A percentile compares a stretch with the other conserved stretches of the same genome.
These are phyloP conservation scores for Melopsittacus undulatus DNA, from an alignment of 2,797 vertebrate genomes.

Conservation along the genomic window DNA sequence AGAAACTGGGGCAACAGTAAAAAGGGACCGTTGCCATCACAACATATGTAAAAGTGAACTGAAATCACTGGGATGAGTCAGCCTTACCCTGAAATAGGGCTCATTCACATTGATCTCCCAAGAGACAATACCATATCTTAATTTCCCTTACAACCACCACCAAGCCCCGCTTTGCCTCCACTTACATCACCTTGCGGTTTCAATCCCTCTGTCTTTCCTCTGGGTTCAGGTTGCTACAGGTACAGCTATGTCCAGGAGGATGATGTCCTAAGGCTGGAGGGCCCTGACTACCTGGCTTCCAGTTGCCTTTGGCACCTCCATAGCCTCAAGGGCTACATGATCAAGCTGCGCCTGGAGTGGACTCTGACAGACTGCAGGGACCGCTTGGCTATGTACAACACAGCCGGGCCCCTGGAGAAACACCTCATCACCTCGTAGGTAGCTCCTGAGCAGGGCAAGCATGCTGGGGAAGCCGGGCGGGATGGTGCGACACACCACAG, in stretches of 20 bases:
- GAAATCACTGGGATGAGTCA: neutral
- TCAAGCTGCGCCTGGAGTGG: constrained; percentile 90
- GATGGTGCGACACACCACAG: neutral
- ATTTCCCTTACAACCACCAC: neutral
- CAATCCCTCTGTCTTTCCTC: neutral
- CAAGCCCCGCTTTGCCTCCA: neutral
- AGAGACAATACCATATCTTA: neutral
- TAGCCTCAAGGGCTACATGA: constrained; percentile 77
- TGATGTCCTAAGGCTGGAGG: constrained; percentile 74
- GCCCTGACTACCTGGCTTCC: constrained; percentile 82
- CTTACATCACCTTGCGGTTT: neutral
- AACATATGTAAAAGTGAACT: neutral
- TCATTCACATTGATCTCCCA: neutral
- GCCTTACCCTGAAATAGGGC: neutral
- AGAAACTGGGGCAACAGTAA: neutral
- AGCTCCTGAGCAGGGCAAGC: neutral
- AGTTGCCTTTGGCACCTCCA: constrained; percentile 93
- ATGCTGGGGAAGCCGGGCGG: neutral
- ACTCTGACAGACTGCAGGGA: constrained; percentile 86
- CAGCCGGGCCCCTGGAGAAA: constrained; percentile 78
- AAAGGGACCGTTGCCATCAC: neutral
- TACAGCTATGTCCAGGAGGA: constrained; percentile 80
- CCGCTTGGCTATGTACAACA: constrained; percentile 87
- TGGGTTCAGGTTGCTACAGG: constrained; percentile 85
- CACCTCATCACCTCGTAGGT: constrained; percentile 93